phyloP scores from a whole-genome alignment of 1,140 invertebrate species.

The Nephotettix cincticeps region DNA sequence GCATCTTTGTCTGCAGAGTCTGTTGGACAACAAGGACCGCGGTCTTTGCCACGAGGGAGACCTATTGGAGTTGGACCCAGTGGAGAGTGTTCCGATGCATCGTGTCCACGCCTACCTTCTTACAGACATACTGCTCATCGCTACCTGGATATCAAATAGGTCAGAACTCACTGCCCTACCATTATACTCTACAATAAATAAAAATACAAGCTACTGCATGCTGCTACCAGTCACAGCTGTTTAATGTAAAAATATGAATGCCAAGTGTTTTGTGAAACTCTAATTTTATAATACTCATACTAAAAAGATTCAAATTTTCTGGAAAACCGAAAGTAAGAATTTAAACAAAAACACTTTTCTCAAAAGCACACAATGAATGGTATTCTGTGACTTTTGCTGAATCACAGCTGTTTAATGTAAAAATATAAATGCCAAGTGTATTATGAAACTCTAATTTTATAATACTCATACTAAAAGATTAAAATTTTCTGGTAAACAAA shows the following conservation, averaged over 20 bases:
- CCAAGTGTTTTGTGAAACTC: not conserved
- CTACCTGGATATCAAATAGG: constrained; percentile 71
- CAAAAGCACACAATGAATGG: too few species aligned
- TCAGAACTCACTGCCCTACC: too few species aligned
- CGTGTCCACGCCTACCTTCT: constrained; percentile 91
- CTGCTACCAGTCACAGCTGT: not conserved
- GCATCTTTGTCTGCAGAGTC: constrained; percentile 64
- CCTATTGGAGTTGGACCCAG: constrained; percentile 82
- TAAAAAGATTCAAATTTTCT: too few species aligned
- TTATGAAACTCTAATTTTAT: too few species aligned
- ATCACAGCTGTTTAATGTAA: too few species aligned
- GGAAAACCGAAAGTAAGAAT: too few species aligned
- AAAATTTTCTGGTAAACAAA: too few species aligned
- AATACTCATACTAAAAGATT: too few species aligned
- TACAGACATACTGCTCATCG: constrained; percentile 79
- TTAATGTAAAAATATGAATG: constrained; percentile 13
- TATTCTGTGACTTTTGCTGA: too few species aligned
- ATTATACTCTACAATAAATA: constrained; percentile 4
- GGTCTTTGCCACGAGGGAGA: constrained; percentile 86
- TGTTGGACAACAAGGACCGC: constrained; percentile 72
- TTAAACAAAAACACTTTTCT: too few species aligned
- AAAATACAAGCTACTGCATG: constrained; percentile 28
- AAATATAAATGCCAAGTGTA: too few species aligned
- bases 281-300: too few species aligned
- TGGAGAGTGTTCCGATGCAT: constrained; percentile 82